Conservation (phyloP, 2,113 vertebrate species). For the Lepus americanus region DNA sequence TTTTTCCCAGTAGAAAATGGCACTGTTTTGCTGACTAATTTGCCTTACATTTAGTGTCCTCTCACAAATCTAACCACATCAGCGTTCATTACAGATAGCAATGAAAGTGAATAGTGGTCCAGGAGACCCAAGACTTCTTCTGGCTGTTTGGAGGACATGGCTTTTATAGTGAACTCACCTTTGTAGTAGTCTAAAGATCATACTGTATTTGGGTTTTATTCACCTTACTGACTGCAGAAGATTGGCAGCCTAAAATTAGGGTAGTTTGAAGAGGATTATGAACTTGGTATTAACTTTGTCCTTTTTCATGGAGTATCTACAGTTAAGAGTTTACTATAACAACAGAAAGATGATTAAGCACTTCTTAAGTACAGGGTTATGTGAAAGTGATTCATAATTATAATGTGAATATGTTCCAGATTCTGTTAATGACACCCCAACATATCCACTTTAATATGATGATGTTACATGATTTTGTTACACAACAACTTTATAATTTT, state of each 20-base stretch:
- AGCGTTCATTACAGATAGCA: background rate
- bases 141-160: conserved; percentile 23
- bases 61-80: background rate
- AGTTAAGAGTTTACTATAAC: conserved; percentile 10
- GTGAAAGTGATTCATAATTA: conserved; percentile 75
- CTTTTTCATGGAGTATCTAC: conserved; percentile 6
- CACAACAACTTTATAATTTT: conserved; percentile 64
- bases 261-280: background rate
- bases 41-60: background rate
- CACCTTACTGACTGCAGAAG: background rate
- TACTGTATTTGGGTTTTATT: conserved; percentile 54
- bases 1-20: conserved; percentile 58
- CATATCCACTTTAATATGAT: conserved; percentile 55
- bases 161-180: conserved; percentile 26
- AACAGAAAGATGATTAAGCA: conserved; percentile 60
- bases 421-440: conserved; percentile 64
- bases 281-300: conserved; percentile 51
- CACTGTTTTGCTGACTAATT: background rate
- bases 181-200: background rate
- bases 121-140: background rate
- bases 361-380: conserved; percentile 67
- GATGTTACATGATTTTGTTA: conserved; percentile 25
- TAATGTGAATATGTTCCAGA: conserved; percentile 25
- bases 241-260: conserved; percentile 29
- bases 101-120: background rate